A percentile compares a stretch with the other conserved stretches of the same genome.
Conservation (phyloP, 2,888 invertebrate genomes). For the Lamellibrachia satsuma region DNA sequence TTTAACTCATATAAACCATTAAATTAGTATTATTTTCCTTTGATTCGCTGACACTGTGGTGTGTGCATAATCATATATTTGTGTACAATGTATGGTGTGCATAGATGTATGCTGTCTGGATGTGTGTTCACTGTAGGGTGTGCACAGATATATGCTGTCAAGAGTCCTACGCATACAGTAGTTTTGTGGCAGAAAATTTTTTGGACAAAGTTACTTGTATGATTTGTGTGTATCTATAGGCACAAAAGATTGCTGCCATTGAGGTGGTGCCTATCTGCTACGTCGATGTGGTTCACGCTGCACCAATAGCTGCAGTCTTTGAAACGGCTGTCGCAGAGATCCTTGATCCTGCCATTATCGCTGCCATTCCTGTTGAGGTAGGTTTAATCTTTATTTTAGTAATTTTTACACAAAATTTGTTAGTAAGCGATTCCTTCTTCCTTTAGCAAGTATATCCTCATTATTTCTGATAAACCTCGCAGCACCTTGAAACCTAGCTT, state of each 20-base stretch:
- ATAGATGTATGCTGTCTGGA: too few relatives aligned
- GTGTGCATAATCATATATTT: background rate
- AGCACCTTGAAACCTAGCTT: too few relatives aligned
- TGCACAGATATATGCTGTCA: background rate
- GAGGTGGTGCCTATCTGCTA: slow-evolving; percentile 2
- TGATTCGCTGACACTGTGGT: background rate
- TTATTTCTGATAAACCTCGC: too few relatives aligned
- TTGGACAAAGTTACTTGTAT: background rate
- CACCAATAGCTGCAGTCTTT: background rate
- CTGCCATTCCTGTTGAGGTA: background rate
- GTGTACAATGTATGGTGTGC: too few relatives aligned
- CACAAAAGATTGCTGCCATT: background rate
- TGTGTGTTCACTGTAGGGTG: too few relatives aligned
- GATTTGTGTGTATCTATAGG: background rate
- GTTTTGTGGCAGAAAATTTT: background rate
- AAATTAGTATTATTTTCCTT: background rate
- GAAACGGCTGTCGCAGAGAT: background rate
- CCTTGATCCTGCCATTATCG: background rate
- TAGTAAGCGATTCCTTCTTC: too few relatives aligned
- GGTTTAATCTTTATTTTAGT: background rate
- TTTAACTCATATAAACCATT: background rate
- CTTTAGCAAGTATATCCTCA: too few relatives aligned
- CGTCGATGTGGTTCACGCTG: background rate
- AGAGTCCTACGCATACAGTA: background rate
- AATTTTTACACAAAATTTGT: background rate